Evolutionary conservation across 1,140 invertebrate genomes (phyloP).

Genomic region (Diorhabda sublineata): DNA sequence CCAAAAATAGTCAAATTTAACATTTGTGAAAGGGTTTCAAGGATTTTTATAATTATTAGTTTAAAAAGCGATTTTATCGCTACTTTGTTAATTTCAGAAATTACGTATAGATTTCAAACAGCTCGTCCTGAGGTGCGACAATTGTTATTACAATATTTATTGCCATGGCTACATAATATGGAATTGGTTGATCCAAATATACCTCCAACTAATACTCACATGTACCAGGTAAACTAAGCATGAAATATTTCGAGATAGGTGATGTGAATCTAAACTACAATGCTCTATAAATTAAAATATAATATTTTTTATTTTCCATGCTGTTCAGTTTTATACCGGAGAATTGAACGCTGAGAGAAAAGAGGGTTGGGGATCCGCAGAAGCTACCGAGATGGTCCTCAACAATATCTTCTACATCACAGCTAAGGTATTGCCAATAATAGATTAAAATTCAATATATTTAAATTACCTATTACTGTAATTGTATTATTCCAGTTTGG

Average conservation of each 20-base stretch:
- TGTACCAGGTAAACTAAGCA: conserved; percentile 63
- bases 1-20: too few species aligned
- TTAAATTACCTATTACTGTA: conserved; percentile 13
- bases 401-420: conserved; percentile 99
- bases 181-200: conserved; percentile 96
- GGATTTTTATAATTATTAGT: too few species aligned
- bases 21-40: too few species aligned
- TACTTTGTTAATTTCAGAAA: conserved; percentile 63
- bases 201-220: conserved; percentile 75
- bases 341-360: conserved; percentile 66
- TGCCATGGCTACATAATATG: conserved; percentile 98
- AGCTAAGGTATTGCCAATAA: conserved; percentile 67
- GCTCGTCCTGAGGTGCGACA: conserved; percentile 86
- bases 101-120: conserved; percentile 94
- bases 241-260: background rate
- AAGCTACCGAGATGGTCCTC: conserved; percentile 99
- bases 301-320: background rate
- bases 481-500: conserved; percentile 67
- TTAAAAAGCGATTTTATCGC: too few species aligned
- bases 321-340: conserved; percentile 63
- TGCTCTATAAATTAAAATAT: background rate
- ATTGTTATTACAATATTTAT: conserved; percentile 82
- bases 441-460: background rate
- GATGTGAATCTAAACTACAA: background rate
- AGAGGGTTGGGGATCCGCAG: conserved; percentile 94